Percentiles rank a stretch among this genome's conserved stretches.
These are phyloP conservation scores for Heliornis fulica DNA, from an alignment of 2,113 vertebrate species.

Conservation along the genomic window DNA sequence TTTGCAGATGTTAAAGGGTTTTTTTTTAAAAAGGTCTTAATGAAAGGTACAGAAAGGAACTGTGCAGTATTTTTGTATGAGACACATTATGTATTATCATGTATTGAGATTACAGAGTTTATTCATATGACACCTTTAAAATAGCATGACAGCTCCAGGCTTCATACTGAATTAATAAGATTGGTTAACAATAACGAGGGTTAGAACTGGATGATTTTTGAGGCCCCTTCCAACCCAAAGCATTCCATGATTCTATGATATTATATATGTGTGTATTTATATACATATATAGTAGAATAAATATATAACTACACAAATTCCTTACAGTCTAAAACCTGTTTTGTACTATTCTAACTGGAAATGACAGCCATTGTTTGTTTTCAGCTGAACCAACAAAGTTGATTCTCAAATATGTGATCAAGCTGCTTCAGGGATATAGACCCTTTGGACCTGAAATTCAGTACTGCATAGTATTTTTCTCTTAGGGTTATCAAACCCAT, in stretches of 20 bases:
- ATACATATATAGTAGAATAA: too few relatives aligned
- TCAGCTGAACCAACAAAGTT: neutral
- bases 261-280: too few relatives aligned
- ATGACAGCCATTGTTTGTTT: neutral
- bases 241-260: too few relatives aligned
- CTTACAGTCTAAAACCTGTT: neutral
- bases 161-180: neutral
- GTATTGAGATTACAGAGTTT: neutral
- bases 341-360: neutral
- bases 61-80: neutral
- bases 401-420: neutral
- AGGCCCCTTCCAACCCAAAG: too few relatives aligned
- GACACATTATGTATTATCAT: too few relatives aligned
- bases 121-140: neutral
- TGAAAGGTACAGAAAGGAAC: neutral
- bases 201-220: too few relatives aligned
- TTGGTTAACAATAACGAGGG: neutral
- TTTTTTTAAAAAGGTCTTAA: neutral
- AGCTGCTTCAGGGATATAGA: neutral
- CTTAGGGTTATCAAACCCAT: neutral
- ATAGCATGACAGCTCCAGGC: neutral
- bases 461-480: neutral
- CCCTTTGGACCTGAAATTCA: neutral
- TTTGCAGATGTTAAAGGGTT: neutral
- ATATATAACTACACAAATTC: neutral